These are phyloP conservation scores for Cololabis saira DNA, from an alignment of 2,113 vertebrate genomes.

Conservation along the genomic window DNA sequence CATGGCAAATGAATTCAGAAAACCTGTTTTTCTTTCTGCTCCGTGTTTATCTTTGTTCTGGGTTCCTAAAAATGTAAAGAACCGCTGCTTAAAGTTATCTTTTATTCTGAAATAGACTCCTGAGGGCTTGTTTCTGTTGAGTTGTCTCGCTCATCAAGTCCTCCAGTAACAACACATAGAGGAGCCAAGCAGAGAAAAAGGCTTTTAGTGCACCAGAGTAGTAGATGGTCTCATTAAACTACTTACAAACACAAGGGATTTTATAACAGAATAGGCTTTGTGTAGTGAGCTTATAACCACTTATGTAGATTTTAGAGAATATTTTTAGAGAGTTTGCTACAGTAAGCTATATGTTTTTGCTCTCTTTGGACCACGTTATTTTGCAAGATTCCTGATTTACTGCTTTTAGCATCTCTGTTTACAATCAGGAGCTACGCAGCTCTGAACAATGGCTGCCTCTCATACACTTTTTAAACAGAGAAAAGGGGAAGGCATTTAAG, in stretches of 20 bases:
- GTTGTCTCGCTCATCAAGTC: constrained; percentile 27
- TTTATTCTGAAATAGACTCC: background rate
- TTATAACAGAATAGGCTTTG: constrained; percentile 5
- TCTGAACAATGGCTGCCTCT: too few relatives aligned
- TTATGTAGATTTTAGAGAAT: constrained; percentile 24
- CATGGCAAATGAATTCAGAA: too few relatives aligned
- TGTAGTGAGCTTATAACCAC: constrained; percentile 22
- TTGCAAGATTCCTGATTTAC: background rate
- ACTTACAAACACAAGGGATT: constrained; percentile 33
- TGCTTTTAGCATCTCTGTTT: too few relatives aligned
- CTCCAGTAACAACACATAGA: constrained; percentile 23
- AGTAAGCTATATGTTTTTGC: constrained; percentile 9
- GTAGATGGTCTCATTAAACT: constrained; percentile 41
- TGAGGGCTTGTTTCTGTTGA: constrained; percentile 26
- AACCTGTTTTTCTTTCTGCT: background rate
- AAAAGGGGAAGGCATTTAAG: too few relatives aligned
- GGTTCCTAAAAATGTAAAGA: constrained; percentile 1
- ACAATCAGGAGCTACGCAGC: too few relatives aligned
- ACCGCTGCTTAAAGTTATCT: constrained; percentile 13
- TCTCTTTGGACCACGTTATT: constrained; percentile 4
- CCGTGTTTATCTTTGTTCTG: background rate
- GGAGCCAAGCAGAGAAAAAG: constrained; percentile 26
- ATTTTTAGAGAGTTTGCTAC: background rate
- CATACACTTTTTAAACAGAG: too few relatives aligned
- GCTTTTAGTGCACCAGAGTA: constrained; percentile 39